Evolutionary conservation across 2,888 invertebrate species (phyloP).

Genomic region (Tachina lurida): DNA sequence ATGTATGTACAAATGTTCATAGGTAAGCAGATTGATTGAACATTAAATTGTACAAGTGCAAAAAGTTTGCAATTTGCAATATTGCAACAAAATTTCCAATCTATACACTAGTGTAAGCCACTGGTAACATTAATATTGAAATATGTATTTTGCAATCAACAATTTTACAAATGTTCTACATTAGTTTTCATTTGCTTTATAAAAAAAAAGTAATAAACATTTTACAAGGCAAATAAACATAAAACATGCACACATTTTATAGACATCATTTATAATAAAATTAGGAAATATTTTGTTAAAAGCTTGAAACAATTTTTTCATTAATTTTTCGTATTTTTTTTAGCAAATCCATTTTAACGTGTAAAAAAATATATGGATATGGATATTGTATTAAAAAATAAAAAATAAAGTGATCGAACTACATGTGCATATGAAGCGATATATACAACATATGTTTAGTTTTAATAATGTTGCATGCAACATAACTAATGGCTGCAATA

Average conservation of each 20-base stretch:
- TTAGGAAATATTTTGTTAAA: constrained; percentile 35
- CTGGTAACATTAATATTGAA: background rate
- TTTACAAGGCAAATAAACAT: constrained; percentile 15
- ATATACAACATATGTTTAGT: constrained; percentile 14
- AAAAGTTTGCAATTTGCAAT: background rate
- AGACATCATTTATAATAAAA: constrained; percentile 37
- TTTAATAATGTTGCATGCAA: constrained; percentile 49
- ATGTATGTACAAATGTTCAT: too few relatives aligned
- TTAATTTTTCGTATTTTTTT: background rate
- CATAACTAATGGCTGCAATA: constrained; percentile 16
- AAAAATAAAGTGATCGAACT: background rate
- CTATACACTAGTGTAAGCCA: background rate
- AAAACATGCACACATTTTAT: constrained; percentile 28
- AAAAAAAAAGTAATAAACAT: constrained; percentile 16
- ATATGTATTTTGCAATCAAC: constrained; percentile 11
- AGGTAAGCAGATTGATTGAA: too few relatives aligned
- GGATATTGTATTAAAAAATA: background rate
- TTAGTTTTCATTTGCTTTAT: constrained; percentile 20
- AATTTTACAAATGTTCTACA: constrained; percentile 34
- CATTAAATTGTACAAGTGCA: background rate
- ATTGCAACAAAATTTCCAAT: background rate
- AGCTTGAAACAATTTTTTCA: constrained; percentile 13
- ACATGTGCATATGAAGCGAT: constrained; percentile 3
- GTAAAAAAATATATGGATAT: background rate
- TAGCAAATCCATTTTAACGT: background rate